Conservation (phyloP, 2,113 vertebrate genomes). For the Alexandromys fortis region DNA sequence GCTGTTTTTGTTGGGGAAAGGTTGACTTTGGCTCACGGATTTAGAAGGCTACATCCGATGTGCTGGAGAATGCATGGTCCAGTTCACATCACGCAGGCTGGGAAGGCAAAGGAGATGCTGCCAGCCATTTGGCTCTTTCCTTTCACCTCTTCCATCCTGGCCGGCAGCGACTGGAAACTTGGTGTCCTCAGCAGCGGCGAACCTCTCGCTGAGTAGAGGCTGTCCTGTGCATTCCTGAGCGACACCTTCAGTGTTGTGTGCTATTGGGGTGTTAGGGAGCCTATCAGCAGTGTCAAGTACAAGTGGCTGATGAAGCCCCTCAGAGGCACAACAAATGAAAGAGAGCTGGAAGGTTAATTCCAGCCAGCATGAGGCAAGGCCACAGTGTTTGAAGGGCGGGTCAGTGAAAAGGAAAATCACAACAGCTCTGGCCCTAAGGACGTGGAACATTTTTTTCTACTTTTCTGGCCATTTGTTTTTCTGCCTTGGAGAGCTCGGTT, state of each 20-base stretch:
- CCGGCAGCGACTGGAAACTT: not conserved
- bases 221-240: no score
- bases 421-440: not conserved
- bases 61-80: not conserved
- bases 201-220: not conserved
- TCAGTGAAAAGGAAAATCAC: not conserved
- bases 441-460: no score
- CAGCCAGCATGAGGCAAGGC: not conserved
- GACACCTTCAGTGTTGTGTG: not conserved
- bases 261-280: not conserved
- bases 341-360: not conserved
- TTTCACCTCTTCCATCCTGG: not conserved
- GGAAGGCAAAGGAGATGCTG: not conserved
- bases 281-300: not conserved
- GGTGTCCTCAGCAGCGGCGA: not conserved
- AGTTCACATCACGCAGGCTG: not conserved
- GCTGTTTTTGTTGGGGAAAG: not conserved
- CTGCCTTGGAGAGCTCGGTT: not conserved
- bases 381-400: not conserved
- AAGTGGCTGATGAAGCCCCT: not conserved
- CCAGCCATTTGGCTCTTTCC: no score
- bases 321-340: not conserved
- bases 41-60: not conserved
- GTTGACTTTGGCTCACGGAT: not conserved
- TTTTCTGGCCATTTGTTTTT: not conserved